phyloP scores from a whole-genome alignment of 2,113 vertebrate genomes.

The Mungos mungo region DNA sequence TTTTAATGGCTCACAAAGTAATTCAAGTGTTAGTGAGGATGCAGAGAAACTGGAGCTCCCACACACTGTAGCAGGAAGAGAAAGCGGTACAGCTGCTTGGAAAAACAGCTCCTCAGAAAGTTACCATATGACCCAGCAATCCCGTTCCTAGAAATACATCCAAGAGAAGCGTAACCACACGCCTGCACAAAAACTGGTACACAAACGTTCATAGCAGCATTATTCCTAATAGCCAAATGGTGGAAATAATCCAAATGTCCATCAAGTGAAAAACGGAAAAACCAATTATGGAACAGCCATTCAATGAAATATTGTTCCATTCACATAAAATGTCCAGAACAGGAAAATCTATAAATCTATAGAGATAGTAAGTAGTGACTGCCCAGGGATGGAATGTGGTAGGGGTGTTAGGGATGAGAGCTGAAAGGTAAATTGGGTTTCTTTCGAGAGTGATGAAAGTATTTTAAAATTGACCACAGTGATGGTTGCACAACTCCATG shows the following conservation, averaged over 20 bases:
- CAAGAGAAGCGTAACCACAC: background rate
- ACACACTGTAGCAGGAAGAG: background rate
- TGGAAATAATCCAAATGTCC: background rate
- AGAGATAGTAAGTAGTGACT: background rate
- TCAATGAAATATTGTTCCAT: background rate
- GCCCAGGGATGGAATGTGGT: background rate
- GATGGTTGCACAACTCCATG: background rate
- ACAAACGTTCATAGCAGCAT: background rate
- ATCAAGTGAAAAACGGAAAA: background rate
- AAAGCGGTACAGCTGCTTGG: background rate
- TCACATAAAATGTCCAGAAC: background rate
- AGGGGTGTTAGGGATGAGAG: background rate
- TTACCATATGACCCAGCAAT: background rate
- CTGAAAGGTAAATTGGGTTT: background rate
- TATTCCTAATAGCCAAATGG: slow-evolving; percentile 3
- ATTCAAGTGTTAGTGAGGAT: background rate
- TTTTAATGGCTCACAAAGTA: background rate
- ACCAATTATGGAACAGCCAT: background rate
- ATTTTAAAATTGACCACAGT: background rate
- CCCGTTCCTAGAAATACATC: background rate
- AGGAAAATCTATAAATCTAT: background rate
- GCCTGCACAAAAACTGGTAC: background rate
- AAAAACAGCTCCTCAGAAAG: background rate
- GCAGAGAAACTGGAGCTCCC: background rate
- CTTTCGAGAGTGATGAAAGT: background rate